These are phyloP conservation scores for Agapornis roseicollis DNA, from an alignment of 2,113 vertebrate species.

Conservation along the genomic window DNA sequence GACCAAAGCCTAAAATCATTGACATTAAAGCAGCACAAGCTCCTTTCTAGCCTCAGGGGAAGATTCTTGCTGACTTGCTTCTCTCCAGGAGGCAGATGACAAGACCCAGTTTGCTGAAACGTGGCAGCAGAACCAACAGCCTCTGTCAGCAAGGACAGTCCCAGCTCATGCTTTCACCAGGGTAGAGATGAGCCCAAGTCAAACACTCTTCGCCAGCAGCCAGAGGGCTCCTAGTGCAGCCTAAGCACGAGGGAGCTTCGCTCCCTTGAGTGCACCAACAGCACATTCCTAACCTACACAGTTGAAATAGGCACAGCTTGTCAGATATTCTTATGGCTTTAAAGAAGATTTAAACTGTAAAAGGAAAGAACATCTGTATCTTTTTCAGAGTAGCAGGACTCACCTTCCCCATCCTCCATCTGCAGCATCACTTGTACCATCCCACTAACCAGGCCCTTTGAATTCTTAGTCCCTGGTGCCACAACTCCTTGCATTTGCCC, in stretches of 20 bases:
- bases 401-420: neutral
- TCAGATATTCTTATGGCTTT: neutral
- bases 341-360: neutral
- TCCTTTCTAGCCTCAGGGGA: neutral
- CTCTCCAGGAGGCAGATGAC: neutral
- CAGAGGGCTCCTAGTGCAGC: neutral
- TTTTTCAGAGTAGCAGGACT: neutral
- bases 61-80: neutral
- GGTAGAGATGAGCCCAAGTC: neutral
- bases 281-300: accelerated
- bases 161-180: neutral
- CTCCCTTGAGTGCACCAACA: accelerated
- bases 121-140: neutral
- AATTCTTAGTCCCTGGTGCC: neutral
- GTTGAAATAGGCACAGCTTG: neutral
- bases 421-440: neutral
- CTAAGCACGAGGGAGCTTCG: accelerated
- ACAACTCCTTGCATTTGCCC: neutral
- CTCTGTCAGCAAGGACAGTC: neutral
- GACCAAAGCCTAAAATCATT: neutral
- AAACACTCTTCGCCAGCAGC: neutral
- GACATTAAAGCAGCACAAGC: neutral
- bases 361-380: neutral
- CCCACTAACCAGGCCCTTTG: neutral
- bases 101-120: neutral